Percentiles rank a stretch among this genome's conserved stretches.
Conservation (phyloP, 1,140 invertebrate genomes). For the Mya arenaria region DNA sequence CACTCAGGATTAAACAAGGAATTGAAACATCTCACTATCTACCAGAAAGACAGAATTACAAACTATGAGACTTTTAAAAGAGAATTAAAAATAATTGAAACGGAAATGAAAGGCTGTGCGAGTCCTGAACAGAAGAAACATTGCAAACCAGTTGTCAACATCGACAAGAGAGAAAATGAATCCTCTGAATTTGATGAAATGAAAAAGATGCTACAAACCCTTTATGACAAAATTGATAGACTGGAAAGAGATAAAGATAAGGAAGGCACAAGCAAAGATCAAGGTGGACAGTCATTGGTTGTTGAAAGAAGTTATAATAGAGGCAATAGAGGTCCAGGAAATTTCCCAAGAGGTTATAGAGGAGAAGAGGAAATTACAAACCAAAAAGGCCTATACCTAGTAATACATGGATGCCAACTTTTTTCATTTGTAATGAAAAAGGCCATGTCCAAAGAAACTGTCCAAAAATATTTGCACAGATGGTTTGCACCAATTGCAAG, state of each 20-base stretch:
- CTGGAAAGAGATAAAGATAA: neutral
- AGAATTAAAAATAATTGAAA: constrained; percentile 26
- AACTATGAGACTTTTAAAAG: constrained; percentile 15
- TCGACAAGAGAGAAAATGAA: neutral
- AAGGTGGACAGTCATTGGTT: neutral
- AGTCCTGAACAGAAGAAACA: neutral
- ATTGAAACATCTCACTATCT: neutral
- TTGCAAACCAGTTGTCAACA: neutral
- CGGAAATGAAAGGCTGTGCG: neutral
- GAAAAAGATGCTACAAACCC: neutral
- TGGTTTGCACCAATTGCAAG: neutral
- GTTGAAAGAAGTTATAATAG: neutral
- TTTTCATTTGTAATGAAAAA: neutral
- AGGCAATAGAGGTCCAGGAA: neutral
- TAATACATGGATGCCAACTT: neutral
- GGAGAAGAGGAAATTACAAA: neutral
- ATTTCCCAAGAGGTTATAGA: neutral
- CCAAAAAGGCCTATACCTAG: neutral
- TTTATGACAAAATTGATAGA: neutral
- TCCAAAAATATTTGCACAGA: too few species aligned
- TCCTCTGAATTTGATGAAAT: neutral
- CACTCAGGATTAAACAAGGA: constrained; percentile 4
- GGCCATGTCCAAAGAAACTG: too few species aligned
- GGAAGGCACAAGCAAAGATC: neutral
- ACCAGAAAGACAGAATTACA: neutral